These are phyloP conservation scores for Globodera ellingtonae DNA, from an alignment of 1,140 invertebrate species.

Conservation along the genomic window DNA sequence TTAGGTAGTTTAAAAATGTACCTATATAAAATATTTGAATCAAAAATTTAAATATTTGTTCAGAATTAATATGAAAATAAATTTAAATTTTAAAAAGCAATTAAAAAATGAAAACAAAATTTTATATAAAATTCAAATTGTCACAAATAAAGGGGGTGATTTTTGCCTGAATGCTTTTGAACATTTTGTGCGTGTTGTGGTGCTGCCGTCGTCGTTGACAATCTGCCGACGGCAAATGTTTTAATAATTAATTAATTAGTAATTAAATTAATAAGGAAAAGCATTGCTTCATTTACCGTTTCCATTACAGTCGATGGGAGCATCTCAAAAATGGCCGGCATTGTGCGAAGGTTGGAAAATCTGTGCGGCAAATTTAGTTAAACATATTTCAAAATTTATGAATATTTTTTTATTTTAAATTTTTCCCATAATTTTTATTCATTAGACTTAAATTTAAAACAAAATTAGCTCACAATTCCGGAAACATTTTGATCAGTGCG, in stretches of 20 bases:
- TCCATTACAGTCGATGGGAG: constrained; percentile 47
- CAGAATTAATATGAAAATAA: no score
- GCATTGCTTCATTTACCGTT: constrained; percentile 7
- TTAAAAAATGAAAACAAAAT: no score
- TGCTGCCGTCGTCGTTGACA: constrained; percentile 51
- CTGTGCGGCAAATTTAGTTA: neutral
- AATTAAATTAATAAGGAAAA: neutral
- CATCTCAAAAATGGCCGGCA: constrained; percentile 48
- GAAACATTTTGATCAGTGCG: constrained; percentile 45
- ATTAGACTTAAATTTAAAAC: no score
- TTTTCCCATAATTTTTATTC: no score
- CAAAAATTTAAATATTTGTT: no score
- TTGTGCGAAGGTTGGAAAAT: constrained; percentile 46
- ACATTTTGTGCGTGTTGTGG: constrained; percentile 50
- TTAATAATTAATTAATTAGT: neutral
- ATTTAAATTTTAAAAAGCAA: neutral
- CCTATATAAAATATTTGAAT: no score
- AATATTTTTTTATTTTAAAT: no score
- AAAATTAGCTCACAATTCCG: constrained; percentile 31
- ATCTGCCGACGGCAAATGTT: constrained; percentile 6
- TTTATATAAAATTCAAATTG: neutral
- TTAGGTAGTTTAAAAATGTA: no score
- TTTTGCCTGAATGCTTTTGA: constrained; percentile 51
- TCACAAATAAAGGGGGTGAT: no score
- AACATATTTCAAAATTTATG: neutral